Evolutionary conservation across 2,113 vertebrate genomes (phyloP), one percentile per base, ranked within the genome.

Genomic region (Alces alces): DNA sequence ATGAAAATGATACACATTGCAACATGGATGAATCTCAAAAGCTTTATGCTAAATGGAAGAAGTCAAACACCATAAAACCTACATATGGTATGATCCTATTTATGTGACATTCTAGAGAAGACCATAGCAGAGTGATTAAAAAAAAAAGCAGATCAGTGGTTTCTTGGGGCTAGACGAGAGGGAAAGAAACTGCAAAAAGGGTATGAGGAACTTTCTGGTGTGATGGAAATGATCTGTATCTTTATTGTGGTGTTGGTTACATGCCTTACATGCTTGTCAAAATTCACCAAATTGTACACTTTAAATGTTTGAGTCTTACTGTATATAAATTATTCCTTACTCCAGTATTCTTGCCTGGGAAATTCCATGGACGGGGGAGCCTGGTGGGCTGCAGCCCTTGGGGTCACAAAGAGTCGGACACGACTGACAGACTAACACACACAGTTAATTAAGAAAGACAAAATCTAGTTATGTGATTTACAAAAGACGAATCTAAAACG

Each of bases 131-230:
- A 54, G 66, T 36, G 50, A 91, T 89, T n/a, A n/a, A n/a, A 57
- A 94, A 36, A 94, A 50, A 86, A 93, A 50, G 55, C 89, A 95
- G 58, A 92, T 91, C 39, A 78, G 86, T 92, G 86, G 93, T 91
- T 97, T 95, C n/a, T 89, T 50, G 57, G 76, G 73, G 57, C 33
- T 52, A 94, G 88, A 89, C 2, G 23, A 25, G 61, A 97, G 45
- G 91, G 91, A 93, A 82, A 82, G 91, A 95, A 97, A 93, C 9
- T n/a, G 91, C 50, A 82, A 89, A 73, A 98, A 97, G 76, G 82
- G 88, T 64, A 94, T 0, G 21, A 93, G 70, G 89, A 89, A 93
- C 89, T 61, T 93, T 97, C 83, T 95, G 78, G 30, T 96, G 57
- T 39, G 70, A 96, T 55, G 45, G 86, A 97, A 91, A 95, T 89